Base-by-base conservation (phyloP, 2,113 vertebrate species). In the Callionymus lyra region DNA sequence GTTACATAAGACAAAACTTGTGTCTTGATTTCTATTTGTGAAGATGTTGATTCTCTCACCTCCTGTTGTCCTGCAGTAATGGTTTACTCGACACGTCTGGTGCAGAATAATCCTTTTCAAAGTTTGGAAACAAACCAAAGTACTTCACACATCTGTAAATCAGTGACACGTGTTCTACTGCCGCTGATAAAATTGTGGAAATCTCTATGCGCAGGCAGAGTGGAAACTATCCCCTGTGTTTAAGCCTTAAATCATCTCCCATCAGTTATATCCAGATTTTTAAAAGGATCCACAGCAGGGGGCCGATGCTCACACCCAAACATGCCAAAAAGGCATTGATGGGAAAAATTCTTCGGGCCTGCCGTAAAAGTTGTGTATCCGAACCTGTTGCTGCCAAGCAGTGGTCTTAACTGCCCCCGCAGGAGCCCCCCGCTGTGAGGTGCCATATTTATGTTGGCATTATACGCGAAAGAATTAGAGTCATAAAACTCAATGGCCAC, bases 391-490 rank as follows among this genome's bases (percentile, higher is more conserved):
- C 87, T 83, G 83, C 84, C 77, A 82, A 73, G 84, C 72, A 80
- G 33, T 12, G 83, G 77, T 50, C 86, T 90, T 92, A 93, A 97
- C 77, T 81, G 82, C 81, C 84, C 89, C 89, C 90, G 46, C 72
- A 53, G 85, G 91, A 90, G 84, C 80, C 79, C 88, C 87, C 90
- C 84, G 79, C 76, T 68, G 90, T 77, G 90, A 81, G 82, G 85
- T 59, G 4, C 81, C 86, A 83, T 96, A 93, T 98, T 98, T 94
- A 95, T 92, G 91, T 87, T 91, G 89, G 91, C 91, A 92, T 93
- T 94, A 94, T 93, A 92, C 89, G 89, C 80, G 59, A 90, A 89
- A 92, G 91, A 91, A 95, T 93, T 91, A 88, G 91, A 88, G 87
- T 88, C 88, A 48, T 97, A 97, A 97, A 98, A 94, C 85, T 86